These are phyloP conservation scores for Hippocampus abdominalis DNA, from an alignment of 2,113 vertebrate genomes.

Conservation along the genomic window DNA sequence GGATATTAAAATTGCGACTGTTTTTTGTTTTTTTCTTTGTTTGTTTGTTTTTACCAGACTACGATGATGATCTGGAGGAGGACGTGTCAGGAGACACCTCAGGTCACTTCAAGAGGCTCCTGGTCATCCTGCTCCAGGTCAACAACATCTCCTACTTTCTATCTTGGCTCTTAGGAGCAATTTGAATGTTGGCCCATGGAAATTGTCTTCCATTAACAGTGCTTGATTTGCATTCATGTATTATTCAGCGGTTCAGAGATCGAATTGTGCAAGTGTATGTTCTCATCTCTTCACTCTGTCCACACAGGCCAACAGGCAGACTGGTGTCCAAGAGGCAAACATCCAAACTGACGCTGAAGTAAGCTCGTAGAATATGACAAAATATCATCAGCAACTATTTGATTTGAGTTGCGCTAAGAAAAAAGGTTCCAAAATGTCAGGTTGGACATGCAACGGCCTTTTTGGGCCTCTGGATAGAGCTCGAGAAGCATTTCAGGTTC, in stretches of 20 bases:
- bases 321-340: constrained; percentile 71
- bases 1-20: neutral
- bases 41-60: constrained; percentile 70
- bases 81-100: constrained; percentile 84
- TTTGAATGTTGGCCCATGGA: neutral
- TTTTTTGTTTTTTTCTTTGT: too few relatives aligned
- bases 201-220: neutral
- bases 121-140: constrained; percentile 94
- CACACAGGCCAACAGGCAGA: constrained; percentile 84
- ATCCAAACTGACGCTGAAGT: constrained; percentile 91
- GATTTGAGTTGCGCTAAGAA: too few relatives aligned
- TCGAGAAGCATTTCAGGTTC: neutral
- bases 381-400: neutral
- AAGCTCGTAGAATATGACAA: constrained; percentile 22
- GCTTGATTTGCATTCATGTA: neutral
- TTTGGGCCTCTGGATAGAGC: neutral
- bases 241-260: neutral
- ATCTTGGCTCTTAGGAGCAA: neutral
- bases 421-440: neutral
- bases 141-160: neutral
- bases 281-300: constrained; percentile 11
- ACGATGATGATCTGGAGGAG: constrained; percentile 82
- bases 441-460: neutral
- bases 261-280: neutral
- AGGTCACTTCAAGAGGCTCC: constrained; percentile 86